Base-by-base conservation (phyloP, 2,113 vertebrate genomes). In the Mola mola region DNA sequence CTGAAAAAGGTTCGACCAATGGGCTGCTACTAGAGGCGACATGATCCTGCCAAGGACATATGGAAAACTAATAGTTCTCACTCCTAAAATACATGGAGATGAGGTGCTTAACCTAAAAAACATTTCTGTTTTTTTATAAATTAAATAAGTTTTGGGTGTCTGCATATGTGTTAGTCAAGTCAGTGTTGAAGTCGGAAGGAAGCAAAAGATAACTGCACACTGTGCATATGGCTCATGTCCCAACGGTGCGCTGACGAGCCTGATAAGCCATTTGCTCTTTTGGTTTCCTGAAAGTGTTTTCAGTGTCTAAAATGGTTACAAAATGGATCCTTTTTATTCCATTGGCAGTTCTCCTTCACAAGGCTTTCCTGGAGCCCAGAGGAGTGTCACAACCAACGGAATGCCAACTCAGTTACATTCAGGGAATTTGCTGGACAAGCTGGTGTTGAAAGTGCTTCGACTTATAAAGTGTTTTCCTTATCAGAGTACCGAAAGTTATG, bases 211-310 rank as follows among this genome's bases (percentile, higher is more conserved):
- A 43, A 67, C 53, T 34, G 58, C 37, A 58, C 10, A 2, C 49
- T 72, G 48, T 76, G 72, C 59, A 67, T 65, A 63, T 13, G 47
- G 59, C 50, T 25, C 20, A 21, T n/a, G 20, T 25, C 66, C 34
- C 0, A 24, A 7, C 6, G 46, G 55, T 20, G 12, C 22, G 15
- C 28, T 20, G 29, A 29, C 7, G 5, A 56, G 20, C 17, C 21
- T 57, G 41, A 53, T 25, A 44, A 44, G 36, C 53, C 29, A 11
- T 21, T 28, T 8, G 44, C 63, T 49, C 8, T 63, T 28, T 21
- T 2, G 19, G 4, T 53, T 69, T 29, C 46, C 42, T 38, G n/a
- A 65, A 64, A 48, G 55, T 53, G 16, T 59, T 33, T 3, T 22
- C 33, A 29, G 25, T 1, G 10, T 36, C 47, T 62, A 38, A 46